phyloP scores from a whole-genome alignment of 2,888 invertebrate genomes.

The Argyresthia albistria region DNA sequence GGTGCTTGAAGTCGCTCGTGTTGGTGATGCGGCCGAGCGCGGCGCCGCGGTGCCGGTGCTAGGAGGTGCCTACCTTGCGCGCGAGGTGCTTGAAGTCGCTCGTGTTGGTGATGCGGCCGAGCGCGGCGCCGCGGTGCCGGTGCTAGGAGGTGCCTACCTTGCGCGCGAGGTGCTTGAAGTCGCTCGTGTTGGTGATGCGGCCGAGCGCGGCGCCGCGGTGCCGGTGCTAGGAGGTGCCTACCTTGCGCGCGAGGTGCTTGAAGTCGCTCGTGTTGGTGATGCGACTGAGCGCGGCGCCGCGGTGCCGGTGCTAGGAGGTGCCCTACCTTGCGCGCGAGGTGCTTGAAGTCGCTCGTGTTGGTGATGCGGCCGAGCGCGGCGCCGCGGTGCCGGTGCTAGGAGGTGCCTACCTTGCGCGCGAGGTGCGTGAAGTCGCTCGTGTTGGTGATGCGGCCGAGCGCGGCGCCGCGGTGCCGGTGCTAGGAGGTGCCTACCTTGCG shows the following conservation, averaged over 20 bases:
- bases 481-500: slow-evolving; percentile 78
- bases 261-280: slow-evolving; percentile 94
- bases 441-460: slow-evolving; percentile 87
- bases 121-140: slow-evolving; percentile 85
- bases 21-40: slow-evolving; percentile 89
- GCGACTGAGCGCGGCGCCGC: slow-evolving; percentile 86
- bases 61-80: slow-evolving; percentile 77
- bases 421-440: slow-evolving; percentile 96
- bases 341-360: slow-evolving; percentile 93
- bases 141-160: slow-evolving; percentile 80
- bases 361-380: slow-evolving; percentile 90
- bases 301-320: slow-evolving; percentile 87
- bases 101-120: slow-evolving; percentile 87
- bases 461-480: too few relatives aligned
- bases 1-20: slow-evolving; percentile 94
- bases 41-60: too few relatives aligned
- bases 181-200: too few relatives aligned
- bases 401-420: slow-evolving; percentile 80
- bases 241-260: slow-evolving; percentile 95
- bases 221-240: too few relatives aligned
- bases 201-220: too few relatives aligned
- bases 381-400: slow-evolving; percentile 76
- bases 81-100: slow-evolving; percentile 69
- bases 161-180: too few relatives aligned
- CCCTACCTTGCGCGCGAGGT: slow-evolving; percentile 88